Evolutionary conservation across 2,113 vertebrate genomes (phyloP), one percentile per base, ranked within the genome.

Genomic region (Carassius gibelio): DNA sequence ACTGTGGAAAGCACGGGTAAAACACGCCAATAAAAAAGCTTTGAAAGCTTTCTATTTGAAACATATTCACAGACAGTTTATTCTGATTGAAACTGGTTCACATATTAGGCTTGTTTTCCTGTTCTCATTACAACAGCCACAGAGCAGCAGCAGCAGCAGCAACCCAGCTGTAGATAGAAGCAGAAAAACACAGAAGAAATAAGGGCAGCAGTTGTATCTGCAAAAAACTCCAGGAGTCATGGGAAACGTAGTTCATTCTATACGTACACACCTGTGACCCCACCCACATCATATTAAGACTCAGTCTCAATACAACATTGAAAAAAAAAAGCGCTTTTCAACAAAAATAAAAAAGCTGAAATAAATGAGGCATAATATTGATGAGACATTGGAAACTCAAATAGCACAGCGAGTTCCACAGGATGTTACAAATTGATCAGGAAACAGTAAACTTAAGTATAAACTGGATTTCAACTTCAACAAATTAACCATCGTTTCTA

Each of bases 41-140:
- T 30, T 83, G 74, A 91, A 90, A 87, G 85, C 92, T 88, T 92
- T 87, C 87, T 90, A 91, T 88, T 75, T 95, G 90, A 94, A 94
- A 96, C 95, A 96, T 97, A 96, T 91, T 98, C 97, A 97, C 97
- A 97, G 96, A 98, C 96, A 95, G 93, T 99, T 98, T 98, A 96
- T 97, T 97, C 95, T 94, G 95, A 96, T 97, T 97, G 95, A 97
- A 98, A 97, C 96, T 95, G 96, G 96, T 96, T 97, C 96, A 98
- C 97, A 98, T 97, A 95, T 96, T 95, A 91, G 77, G 94, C 92
- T 96, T 93, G 89, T 92, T 90, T 93, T 92, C 91, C 91, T 93
- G 89, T 91, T 92, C 91, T 96, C 94, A 96, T 95, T 96, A 98
- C 95, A 96, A 94, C 96, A 96, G 96, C 97, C 97, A 97, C 95